Percentiles rank a stretch among this genome's conserved stretches.
phyloP scores from a whole-genome alignment of 2,797 vertebrate genomes.

The Clarias platycephalus region DNA sequence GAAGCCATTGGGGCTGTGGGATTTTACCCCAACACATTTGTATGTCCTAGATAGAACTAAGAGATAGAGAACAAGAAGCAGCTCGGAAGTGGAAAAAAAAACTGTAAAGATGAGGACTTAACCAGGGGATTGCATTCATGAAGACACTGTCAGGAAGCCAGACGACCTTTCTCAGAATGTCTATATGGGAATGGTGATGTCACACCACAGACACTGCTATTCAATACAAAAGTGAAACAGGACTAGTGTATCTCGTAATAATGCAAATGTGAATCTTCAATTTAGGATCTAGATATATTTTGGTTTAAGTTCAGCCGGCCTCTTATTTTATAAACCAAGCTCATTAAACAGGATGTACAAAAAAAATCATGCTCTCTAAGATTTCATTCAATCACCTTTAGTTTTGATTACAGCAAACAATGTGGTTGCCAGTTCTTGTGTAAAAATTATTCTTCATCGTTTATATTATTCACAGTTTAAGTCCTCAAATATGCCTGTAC shows the following conservation, averaged over 20 bases:
- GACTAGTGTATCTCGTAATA: not conserved
- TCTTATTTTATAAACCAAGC: not conserved
- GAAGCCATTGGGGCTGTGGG: slow-evolving; percentile 11
- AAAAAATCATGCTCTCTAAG: not conserved
- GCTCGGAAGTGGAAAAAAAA: not conserved
- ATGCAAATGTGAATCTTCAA: not conserved
- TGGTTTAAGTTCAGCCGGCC: not conserved
- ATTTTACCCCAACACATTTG: slow-evolving; percentile 4
- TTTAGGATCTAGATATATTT: not conserved
- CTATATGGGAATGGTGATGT: slow-evolving; percentile 14
- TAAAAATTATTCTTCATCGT: no score
- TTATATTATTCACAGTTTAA: no score
- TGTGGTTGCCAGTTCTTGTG: no score
- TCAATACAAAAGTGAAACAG: not conserved
- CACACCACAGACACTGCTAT: not conserved
- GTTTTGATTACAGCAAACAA: no score
- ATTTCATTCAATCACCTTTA: not conserved
- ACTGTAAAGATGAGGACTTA: slow-evolving; percentile 12
- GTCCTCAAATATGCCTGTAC: no score
- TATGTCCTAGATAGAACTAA: not conserved
- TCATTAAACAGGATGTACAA: not conserved
- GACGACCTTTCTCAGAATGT: slow-evolving; percentile 23
- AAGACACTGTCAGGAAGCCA: slow-evolving; percentile 33
- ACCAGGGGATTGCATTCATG: slow-evolving; percentile 30
- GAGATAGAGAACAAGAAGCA: not conserved